Base-by-base conservation (phyloP, 2,113 vertebrate genomes). In the Protomyctophum bolini region DNA sequence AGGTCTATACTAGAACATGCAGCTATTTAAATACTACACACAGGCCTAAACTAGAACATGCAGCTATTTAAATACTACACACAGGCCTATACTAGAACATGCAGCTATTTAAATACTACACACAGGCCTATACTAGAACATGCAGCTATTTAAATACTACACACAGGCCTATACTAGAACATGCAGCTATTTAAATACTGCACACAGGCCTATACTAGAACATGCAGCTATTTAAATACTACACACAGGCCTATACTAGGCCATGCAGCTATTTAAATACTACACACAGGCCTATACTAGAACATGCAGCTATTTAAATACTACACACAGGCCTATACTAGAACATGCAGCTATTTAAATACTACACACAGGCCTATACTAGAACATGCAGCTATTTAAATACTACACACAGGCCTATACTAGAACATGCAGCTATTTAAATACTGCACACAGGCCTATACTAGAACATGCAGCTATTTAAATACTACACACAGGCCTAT, bases 231-330 rank as follows among this genome's bases (percentile, higher is more conserved):
- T 88, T 84, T 72, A 58, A 58, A 11, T 52, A 52, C 1, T 21
- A 2, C 21, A 52, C 12, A 10, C 84, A 69, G 41, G 74, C 80
- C 72, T 70, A 64, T 72, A 66, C 58, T 14, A 51, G 85, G 85
- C 84, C 86, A 88, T 69, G 21, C 21, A 82, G 29, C 68, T 76
- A 79, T 88, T 84, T 72, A 68, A 73, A 71, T 5, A 84, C 79
- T 84, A 71, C 14, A 1, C 56, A 29, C 9, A 29, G 21, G 21
- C 21, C 21, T 21, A 21, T 21, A 2, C 21, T 21, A 21, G 21
- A 2, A 1, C 21, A 21, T 21, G 21, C 21, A 21, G 21, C 21
- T 21, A 21, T 21, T 21, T 21, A 68, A 73, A 71, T 5, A 84
- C 79, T 84, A 71, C 14, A 1, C 56, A 29, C 9, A 29, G 21